Evolutionary conservation across 2,888 invertebrate genomes (phyloP).

Genomic region (Campoletis raptor): DNA sequence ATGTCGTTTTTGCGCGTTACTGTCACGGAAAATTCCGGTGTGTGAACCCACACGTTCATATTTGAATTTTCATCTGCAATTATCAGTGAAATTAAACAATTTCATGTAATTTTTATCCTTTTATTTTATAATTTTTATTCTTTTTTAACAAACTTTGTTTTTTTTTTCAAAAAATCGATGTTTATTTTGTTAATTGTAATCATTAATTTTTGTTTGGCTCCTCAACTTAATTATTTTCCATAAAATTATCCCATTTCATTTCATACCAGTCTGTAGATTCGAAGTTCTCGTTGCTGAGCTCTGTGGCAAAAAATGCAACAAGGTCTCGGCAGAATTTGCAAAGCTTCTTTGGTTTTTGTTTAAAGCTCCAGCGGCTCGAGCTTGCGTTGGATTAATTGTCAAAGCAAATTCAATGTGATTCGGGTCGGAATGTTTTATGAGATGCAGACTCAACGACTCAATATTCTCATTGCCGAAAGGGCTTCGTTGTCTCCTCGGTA

Average conservation of each 20-base stretch:
- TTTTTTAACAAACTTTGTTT: too few relatives aligned
- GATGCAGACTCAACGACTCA: conserved; percentile 45
- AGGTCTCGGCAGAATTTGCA: neutral
- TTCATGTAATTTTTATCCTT: neutral
- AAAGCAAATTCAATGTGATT: conserved; percentile 68
- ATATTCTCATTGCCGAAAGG: conserved; percentile 81
- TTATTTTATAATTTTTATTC: too few relatives aligned
- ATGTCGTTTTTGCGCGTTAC: conserved; percentile 81
- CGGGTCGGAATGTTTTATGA: conserved; percentile 45
- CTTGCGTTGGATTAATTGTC: conserved; percentile 3
- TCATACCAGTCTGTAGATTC: conserved; percentile 46
- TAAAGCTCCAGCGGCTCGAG: neutral
- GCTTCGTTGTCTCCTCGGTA: conserved; percentile 63
- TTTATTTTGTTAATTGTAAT: neutral
- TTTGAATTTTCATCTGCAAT: conserved; percentile 47
- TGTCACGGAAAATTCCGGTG: conserved; percentile 72
- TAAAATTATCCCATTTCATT: neutral
- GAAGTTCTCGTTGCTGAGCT: conserved; percentile 1
- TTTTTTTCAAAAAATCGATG: too few relatives aligned
- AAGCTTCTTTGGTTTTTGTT: neutral
- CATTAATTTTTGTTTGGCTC: neutral
- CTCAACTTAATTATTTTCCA: neutral
- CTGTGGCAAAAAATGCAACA: conserved; percentile 35
- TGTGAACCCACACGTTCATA: conserved; percentile 66
- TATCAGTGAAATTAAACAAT: neutral